Evolutionary conservation across 2,113 vertebrate genomes (phyloP), one percentile per base, ranked within the genome.

Genomic region (Esox niger): DNA sequence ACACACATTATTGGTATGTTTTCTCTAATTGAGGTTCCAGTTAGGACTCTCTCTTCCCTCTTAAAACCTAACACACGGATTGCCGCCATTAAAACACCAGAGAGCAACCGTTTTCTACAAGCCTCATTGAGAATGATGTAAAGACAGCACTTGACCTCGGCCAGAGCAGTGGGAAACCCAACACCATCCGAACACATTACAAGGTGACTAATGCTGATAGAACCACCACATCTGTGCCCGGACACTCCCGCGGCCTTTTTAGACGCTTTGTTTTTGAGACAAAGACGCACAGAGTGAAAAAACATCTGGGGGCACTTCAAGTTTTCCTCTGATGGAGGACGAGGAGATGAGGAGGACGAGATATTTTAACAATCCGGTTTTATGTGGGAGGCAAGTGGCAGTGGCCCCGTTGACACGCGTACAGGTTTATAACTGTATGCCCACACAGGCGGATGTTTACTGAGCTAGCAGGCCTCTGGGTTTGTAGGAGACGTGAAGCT

Each of bases 381-480:
- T 61, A 61, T 17, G n/a, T n/a, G n/a, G 8, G 10, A 20, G 79
- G 78, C 74, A 52, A 84, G 84, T 75, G 85, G 82, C 73, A 68
- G 62, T 32, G 23, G 23, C 60, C 26, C 52, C 31, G 56, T 25
- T 55, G 81, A 75, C 82, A 86, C 71, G 25, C 66, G 64, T 76
- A 71, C 25, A 68, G 56, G 58, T 88, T 90, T 85, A 90, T 38
- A 60, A 80, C 13, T 43, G 38, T 15, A 68, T 7, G 80, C 46
- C 85, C 86, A 86, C 89, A 90, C 86, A 86, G 57, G 62, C 23
- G 20, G 47, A 43, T n/a, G 54, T 62, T 30, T 11, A 47, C 43
- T 29, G 25, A 20, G n/a, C 25, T 25, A 46, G 13, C 13, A 43
- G 26, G 29, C 2, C 27, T 11, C 46, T 46, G 52, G n/a, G 54